Conservation (phyloP, 2,888 invertebrate species). For the Mesorhabditis sp. region DNA sequence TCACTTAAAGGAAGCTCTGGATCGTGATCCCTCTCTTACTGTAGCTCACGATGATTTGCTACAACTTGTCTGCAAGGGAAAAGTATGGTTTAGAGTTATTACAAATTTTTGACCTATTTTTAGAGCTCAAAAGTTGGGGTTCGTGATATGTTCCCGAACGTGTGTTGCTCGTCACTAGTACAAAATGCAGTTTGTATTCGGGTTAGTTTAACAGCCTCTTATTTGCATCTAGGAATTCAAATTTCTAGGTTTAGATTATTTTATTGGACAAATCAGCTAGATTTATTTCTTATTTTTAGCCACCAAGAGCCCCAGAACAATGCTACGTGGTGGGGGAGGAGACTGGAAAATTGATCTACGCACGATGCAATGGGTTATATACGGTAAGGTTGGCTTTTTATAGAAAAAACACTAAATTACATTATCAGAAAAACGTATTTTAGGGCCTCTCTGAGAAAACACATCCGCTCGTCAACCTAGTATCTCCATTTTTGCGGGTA, state of each 20-base stretch:
- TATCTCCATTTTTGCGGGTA: slow-evolving; percentile 41
- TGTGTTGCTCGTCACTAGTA: slow-evolving; percentile 30
- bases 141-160: slow-evolving; percentile 26
- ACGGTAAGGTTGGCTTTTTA: slow-evolving; percentile 18
- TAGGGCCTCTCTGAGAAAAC: slow-evolving; percentile 38
- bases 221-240: not conserved
- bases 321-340: slow-evolving; percentile 30
- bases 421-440: not conserved
- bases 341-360: slow-evolving; percentile 27
- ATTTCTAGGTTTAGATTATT: not conserved
- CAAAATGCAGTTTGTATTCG: slow-evolving; percentile 41
- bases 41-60: slow-evolving; percentile 32
- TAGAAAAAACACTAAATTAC: not conserved
- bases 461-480: slow-evolving; percentile 27
- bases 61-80: slow-evolving; percentile 39
- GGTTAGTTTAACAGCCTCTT: slow-evolving; percentile 7
- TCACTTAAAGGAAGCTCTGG: slow-evolving; percentile 24
- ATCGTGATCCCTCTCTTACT: slow-evolving; percentile 28
- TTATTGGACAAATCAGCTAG: not conserved
- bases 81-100: slow-evolving; percentile 16
- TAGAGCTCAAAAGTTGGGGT: not conserved
- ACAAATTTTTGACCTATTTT: not conserved
- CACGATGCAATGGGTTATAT: slow-evolving; percentile 44
- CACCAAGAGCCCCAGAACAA: slow-evolving; percentile 17
- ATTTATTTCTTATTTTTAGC: not conserved